Conservation (phyloP, 2,797 vertebrate genomes). For the Micropoecilia bifurca region DNA sequence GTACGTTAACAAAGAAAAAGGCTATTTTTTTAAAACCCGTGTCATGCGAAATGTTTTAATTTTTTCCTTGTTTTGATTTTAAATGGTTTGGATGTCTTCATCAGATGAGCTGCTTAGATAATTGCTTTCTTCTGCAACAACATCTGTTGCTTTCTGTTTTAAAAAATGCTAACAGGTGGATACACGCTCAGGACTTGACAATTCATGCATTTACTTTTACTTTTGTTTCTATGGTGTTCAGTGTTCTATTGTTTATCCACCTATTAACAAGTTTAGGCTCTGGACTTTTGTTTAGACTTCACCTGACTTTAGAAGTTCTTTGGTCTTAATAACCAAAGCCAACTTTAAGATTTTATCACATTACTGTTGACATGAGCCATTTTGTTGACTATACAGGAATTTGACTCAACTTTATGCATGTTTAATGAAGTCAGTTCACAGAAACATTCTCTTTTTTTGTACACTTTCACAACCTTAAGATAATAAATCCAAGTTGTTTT, state of each 20-base stretch:
- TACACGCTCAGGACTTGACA: background rate
- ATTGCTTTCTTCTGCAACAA: background rate
- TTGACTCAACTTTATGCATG: background rate
- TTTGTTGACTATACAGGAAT: background rate
- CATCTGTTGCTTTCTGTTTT: background rate
- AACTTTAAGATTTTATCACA: background rate
- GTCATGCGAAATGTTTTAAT: background rate
- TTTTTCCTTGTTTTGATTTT: background rate
- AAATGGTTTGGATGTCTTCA: background rate
- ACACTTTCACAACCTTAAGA: background rate
- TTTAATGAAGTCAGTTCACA: background rate
- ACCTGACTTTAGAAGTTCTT: background rate
- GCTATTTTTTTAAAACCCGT: background rate
- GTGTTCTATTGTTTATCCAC: background rate
- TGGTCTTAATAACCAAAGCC: background rate
- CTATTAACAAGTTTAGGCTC: background rate
- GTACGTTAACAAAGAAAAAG: background rate
- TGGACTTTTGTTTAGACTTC: background rate
- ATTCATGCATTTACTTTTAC: background rate
- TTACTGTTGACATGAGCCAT: background rate
- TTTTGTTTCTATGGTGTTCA: background rate
- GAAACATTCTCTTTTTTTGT: background rate
- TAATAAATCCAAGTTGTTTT: background rate
- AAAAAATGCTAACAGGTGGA: background rate
- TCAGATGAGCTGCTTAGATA: background rate